Base-by-base conservation (phyloP, 64 coral and sea anemone species). In the Montipora efflorescens region DNA sequence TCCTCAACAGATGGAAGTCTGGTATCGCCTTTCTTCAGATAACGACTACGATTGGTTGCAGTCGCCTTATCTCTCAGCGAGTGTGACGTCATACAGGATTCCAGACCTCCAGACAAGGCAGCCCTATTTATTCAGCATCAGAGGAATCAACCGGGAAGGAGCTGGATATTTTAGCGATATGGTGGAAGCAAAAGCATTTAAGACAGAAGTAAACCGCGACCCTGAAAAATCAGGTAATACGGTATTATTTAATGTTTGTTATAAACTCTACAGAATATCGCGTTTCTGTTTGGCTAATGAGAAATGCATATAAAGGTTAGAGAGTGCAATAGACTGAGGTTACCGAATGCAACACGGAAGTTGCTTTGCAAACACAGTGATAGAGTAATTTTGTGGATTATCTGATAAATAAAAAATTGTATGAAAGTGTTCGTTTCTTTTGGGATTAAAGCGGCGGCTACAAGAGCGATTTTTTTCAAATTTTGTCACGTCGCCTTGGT, bases 91-190 rank as follows among this genome's bases (percentile, higher is more conserved):
- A 57, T 92, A 96, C 51, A 21, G 45, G 12, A 55, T 98, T 11
- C 55, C 13, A 28, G 79, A 59, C 49, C 82, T 98, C 10, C 59
- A 89, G 50, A 59, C 78, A 12, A 78, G 51, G 18, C 67, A 93
- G 5, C 18, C 48, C 2, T 98, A 98, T 44, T 8, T 73, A 3
- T 98, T 98, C 67, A 86, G 94, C 53, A 89, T 98, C 72, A 79
- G 97, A 59, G 97, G 94, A 4, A 44, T 94, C 66, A 98, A 98
- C n/a, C 78, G 80, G 64, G 95, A 96, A 36, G 97, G 97, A 69
- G 68, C 80, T 44, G 97, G 97, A 46, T 55, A 75, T 11, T 98
- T 94, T 46, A 98, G 96, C 66, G 67, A 87, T 15, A 68, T 92
- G 57, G 90, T 94, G 4, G 88, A 81, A 45, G 88, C 78, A 19